phyloP scores from a whole-genome alignment of 1,140 invertebrate species.

The Lasioglossum albipes region DNA sequence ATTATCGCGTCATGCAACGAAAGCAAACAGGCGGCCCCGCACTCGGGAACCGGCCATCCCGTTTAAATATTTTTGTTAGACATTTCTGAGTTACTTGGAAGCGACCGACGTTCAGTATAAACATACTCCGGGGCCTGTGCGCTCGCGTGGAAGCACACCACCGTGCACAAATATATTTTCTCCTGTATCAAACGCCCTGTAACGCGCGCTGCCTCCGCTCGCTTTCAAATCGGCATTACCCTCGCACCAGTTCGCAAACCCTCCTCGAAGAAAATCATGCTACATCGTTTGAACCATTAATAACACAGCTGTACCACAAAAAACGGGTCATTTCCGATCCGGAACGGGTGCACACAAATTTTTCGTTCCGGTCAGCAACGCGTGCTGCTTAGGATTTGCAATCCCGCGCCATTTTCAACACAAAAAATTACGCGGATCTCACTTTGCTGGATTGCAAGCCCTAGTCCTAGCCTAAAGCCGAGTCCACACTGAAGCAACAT shows the following conservation, averaged over 20 bases:
- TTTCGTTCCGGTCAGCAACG: too few species aligned
- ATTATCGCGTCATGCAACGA: slow-evolving; percentile 58
- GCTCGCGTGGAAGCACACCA: slow-evolving; percentile 47
- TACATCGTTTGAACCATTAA: too few species aligned
- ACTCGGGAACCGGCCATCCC: slow-evolving; percentile 61
- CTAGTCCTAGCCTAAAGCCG: too few species aligned
- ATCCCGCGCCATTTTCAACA: too few species aligned
- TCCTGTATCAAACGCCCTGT: slow-evolving; percentile 34
- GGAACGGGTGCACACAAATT: too few species aligned
- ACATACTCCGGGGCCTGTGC: slow-evolving; percentile 50
- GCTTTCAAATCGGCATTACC: slow-evolving; percentile 15
- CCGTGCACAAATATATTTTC: slow-evolving; percentile 54
- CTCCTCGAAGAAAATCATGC: not conserved
- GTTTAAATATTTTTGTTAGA: slow-evolving; percentile 73
- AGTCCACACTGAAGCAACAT: too few species aligned
- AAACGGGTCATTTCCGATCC: too few species aligned
- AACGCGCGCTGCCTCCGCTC: not conserved
- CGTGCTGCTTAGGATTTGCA: too few species aligned
- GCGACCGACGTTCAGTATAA: slow-evolving; percentile 48
- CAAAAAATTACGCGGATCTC: too few species aligned
- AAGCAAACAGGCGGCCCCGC: slow-evolving; percentile 59
- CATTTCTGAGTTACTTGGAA: slow-evolving; percentile 64
- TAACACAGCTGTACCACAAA: too few species aligned
- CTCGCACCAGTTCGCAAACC: not conserved
- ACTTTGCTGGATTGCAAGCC: too few species aligned